Conservation (phyloP, 2,888 invertebrate species). For the Drosophila subquinaria region DNA sequence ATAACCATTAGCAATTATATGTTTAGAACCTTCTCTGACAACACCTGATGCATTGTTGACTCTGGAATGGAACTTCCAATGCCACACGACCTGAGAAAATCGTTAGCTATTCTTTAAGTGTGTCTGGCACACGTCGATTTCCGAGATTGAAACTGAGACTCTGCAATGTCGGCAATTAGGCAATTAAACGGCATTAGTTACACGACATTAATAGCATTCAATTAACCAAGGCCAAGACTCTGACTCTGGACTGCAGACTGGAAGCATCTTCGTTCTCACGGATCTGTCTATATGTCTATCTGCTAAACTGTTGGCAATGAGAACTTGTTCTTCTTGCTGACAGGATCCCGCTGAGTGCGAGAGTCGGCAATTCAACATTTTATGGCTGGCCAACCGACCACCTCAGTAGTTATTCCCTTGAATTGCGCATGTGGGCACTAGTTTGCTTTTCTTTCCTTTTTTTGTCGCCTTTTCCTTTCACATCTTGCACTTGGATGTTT, state of each 20-base stretch:
- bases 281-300: constrained; percentile 6
- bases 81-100: constrained; percentile 57
- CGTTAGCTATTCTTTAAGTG: constrained; percentile 6
- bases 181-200: constrained; percentile 72
- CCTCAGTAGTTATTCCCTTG: constrained; percentile 69
- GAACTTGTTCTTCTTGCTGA: constrained; percentile 54
- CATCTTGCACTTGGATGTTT: constrained; percentile 29
- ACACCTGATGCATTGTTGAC: constrained; percentile 42
- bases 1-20: constrained; percentile 31
- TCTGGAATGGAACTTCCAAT: constrained; percentile 43
- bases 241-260: background rate
- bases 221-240: constrained; percentile 56
- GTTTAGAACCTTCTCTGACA: background rate
- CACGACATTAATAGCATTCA: constrained; percentile 49
- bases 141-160: constrained; percentile 29
- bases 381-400: constrained; percentile 73
- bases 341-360: constrained; percentile 45
- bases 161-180: constrained; percentile 66
- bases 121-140: constrained; percentile 66
- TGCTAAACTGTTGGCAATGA: constrained; percentile 20
- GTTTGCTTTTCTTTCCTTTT: constrained; percentile 8
- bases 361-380: constrained; percentile 34
- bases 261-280: constrained; percentile 56
- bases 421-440: constrained; percentile 28
- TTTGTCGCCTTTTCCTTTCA: constrained; percentile 1